Base-by-base conservation (phyloP, 2,888 invertebrate species). In the Melipona bicolor region DNA sequence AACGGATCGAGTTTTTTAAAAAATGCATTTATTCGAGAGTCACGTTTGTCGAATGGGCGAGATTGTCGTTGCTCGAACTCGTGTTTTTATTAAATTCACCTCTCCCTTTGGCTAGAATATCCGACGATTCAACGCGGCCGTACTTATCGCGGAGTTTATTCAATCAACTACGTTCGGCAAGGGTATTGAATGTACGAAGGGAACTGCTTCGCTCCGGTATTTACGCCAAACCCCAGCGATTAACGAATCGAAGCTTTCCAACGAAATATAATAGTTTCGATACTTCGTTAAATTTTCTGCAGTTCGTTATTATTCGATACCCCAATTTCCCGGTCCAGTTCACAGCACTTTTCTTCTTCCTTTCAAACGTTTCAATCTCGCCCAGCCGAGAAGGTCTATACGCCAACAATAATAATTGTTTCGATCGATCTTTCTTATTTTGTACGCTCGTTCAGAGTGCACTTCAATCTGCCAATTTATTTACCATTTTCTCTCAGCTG, bases 281-380 rank as follows among this genome's bases (percentile, higher is more conserved):
- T 69, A 61, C 19, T 74, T 17, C 50, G 71, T 80, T 79, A 54
- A 62, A 81, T 43, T 73, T 56, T 56, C 21, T 13, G 50, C 59
- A 17, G 43, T 54, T 67, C 52, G 59, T 80, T 80, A 36, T 75
- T 67, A 52, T 32, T 59, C 59, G 17, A 67, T 50, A 32, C 13
- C 3, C 11, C 49, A 32, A 36, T 79, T 79, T 77, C 64, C 56
- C 32, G 69, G 5, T 56, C 17, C 49, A 17, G 32, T 70, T 79
- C 32, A 64, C 36, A 61, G 43, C 15, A 36, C 19, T 3, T 9
- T 56, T 65, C 15, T 56, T 65, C 15, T 43, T 32, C 36, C 32
- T 17, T 36, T 64, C 21, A 72, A 36, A 65, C 36, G 36, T 32
- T 64, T 9, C 19, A 36, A 65, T 65, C 43, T 43, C 43, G 43